Evolutionary conservation across 2,888 invertebrate species (phyloP).

Genomic region (Melangyna quadrimaculata): DNA sequence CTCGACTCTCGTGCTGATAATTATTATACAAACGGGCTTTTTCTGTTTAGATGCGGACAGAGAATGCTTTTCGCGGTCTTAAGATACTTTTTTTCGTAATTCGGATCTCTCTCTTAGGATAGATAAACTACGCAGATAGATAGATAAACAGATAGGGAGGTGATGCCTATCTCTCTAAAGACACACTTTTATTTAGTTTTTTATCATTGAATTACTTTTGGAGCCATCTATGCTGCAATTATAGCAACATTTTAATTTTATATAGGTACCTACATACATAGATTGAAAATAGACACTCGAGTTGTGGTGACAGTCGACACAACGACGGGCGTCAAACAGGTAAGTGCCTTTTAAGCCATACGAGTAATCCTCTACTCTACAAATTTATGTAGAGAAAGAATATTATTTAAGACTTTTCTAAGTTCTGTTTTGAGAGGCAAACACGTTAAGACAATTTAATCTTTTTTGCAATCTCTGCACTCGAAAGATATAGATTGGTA

Average conservation of each 20-base stretch:
- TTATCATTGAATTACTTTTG: neutral
- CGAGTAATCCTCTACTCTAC: neutral
- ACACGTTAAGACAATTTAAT: conserved; percentile 17
- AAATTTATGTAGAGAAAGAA: neutral
- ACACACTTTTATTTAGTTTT: neutral
- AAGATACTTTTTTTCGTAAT: neutral
- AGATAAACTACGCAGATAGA: neutral
- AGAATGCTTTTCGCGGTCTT: neutral
- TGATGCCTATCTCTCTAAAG: neutral
- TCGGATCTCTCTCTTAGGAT: neutral
- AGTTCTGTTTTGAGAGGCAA: neutral
- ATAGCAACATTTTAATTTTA: neutral
- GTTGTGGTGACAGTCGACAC: too few relatives aligned
- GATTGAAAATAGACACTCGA: neutral
- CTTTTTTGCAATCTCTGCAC: conserved; percentile 10
- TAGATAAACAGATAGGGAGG: neutral
- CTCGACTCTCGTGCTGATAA: neutral
- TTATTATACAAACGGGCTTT: neutral
- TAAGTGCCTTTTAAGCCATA: neutral
- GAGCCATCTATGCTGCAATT: conserved; percentile 12
- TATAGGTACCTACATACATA: neutral
- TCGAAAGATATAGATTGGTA: neutral
- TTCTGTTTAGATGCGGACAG: conserved; percentile 13
- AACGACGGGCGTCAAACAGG: neutral
- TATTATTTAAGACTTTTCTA: conserved; percentile 23